Percentiles rank a stretch among this genome's conserved stretches.
Evolutionary conservation across 2,888 invertebrate genomes (phyloP).

Genomic region (Mythimna albipuncta): DNA sequence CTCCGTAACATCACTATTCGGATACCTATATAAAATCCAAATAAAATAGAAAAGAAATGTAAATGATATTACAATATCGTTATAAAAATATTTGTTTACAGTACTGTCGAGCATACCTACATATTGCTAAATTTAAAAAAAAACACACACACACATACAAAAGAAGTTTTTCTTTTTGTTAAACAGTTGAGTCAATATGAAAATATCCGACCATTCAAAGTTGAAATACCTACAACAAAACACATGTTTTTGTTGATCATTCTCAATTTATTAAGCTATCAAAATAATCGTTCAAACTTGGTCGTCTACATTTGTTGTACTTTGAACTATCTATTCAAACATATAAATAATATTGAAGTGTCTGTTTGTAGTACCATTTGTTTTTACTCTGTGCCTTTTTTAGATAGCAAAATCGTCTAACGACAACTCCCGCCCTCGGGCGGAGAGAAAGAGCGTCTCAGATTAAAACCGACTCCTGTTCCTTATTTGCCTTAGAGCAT

Average conservation of each 20-base stretch:
- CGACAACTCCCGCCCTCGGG: too few species aligned
- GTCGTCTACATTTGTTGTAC: constrained; percentile 20
- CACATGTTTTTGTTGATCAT: constrained; percentile 1
- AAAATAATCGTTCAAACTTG: not conserved
- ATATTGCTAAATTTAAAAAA: not conserved
- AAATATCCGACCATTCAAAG: not conserved
- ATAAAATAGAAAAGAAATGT: not conserved
- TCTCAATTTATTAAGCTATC: not conserved
- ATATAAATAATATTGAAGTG: too few species aligned
- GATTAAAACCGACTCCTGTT: too few species aligned
- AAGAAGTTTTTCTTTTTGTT: not conserved
- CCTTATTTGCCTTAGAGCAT: too few species aligned
- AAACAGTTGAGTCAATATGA: constrained; percentile 7
- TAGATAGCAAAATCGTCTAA: too few species aligned
- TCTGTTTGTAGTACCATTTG: too few species aligned
- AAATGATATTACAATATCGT: not conserved
- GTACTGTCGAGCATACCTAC: not conserved
- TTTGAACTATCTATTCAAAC: constrained; percentile 14
- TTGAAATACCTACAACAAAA: not conserved
- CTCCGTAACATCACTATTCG: not conserved
- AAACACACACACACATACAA: too few species aligned
- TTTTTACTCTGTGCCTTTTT: too few species aligned
- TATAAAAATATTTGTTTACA: constrained; percentile 1
- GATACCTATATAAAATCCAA: not conserved
- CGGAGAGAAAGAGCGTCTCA: too few species aligned